Base-by-base conservation (phyloP, 23 tunicate genomes). In the Phallusia fumigata region DNA sequence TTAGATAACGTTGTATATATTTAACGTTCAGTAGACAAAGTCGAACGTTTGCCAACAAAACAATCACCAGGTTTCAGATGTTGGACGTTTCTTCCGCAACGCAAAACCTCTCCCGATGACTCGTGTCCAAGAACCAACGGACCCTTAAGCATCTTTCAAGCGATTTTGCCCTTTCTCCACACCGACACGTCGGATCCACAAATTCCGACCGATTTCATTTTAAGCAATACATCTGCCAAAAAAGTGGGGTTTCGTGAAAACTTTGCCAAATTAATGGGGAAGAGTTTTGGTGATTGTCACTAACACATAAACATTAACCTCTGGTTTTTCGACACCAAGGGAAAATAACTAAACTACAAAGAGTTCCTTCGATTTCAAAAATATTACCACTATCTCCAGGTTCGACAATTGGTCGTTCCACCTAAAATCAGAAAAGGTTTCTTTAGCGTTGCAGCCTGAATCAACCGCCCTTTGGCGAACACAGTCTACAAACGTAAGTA, bases 131-230 rank as follows among this genome's bases (percentile, higher is more conserved):
- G 86, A 10, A 97, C 84, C 95, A 92, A 88, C 24, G 95, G 91
- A 49, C 88, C 92, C 19, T 92, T 77, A 30, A 97, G 91, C 33
- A 89, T 76, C 65, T 88, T 88, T 47, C 89, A 95, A 50, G 95
- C 99, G 73, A 97, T 88, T 52, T 95, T 72, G 26, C 99, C 99
- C 31, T 87, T 82, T n/a, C 86, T 58, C 99, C 99, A 97, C 76
- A 88, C 93, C 52, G 91, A 91, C 76, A 97, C 97, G 89, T 97
- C 99, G 2, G 97, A 92, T 28, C 99, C 99, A 92, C 99, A 97
- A 19, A 97, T 97, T 0, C 99, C 99, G 52, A 97, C 99, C 12
- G 99, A 97, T 65, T 88, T 87, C 97, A 92, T 97, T 83, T 92
- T 88, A 31, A 97, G 83, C 78, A 92, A 50, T 30, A 97, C 99